Evolutionary conservation across 2,797 vertebrate genomes (phyloP).

Genomic region (Carapus acus): DNA sequence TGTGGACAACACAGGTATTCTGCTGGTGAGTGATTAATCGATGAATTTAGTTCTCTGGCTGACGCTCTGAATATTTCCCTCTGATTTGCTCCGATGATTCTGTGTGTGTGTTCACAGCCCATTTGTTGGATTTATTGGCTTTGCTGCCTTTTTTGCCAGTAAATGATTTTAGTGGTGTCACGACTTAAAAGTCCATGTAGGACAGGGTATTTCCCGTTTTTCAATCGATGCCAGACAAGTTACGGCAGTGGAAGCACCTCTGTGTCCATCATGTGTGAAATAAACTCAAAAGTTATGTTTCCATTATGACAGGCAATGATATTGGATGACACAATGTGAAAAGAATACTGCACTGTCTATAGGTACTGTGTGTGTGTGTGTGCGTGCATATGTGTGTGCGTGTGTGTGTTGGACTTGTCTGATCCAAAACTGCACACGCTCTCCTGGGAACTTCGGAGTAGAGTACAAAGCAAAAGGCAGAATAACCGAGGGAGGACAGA

Average conservation of each 20-base stretch:
- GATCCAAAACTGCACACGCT: background rate
- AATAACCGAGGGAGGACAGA: background rate
- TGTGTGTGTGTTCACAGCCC: background rate
- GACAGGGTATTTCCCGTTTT: no score
- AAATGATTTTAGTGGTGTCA: background rate
- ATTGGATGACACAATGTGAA: no score
- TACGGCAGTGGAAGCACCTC: no score
- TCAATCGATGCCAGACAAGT: no score
- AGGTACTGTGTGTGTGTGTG: background rate
- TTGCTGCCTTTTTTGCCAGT: background rate
- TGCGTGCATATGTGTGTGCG: background rate
- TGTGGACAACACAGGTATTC: slow-evolving; percentile 24
- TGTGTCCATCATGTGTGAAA: no score
- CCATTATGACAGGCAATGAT: no score
- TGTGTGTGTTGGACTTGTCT: no score
- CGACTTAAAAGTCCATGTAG: no score
- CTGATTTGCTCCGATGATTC: background rate
- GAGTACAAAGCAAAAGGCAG: no score
- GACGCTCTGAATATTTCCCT: background rate
- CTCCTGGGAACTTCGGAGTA: background rate
- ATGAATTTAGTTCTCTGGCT: slow-evolving; percentile 22
- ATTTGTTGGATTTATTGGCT: background rate
- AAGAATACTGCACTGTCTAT: no score
- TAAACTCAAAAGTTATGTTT: no score
- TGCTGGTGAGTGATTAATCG: slow-evolving; percentile 25